Conservation (phyloP, 2,113 vertebrate genomes). For the Dinomys branickii region DNA sequence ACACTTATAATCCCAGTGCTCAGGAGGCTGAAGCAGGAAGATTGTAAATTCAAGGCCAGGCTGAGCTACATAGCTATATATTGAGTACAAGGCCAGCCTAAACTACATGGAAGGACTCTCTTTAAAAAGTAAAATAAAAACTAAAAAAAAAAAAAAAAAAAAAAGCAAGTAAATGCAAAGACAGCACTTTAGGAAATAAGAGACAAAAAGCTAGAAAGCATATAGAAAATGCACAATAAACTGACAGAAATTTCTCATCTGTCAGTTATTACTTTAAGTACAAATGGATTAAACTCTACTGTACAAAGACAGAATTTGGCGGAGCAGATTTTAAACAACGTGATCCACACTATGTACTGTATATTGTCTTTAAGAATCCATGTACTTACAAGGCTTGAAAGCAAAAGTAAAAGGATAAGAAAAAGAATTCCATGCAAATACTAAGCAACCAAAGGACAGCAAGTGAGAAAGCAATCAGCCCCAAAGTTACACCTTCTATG, state of each 20-base stretch:
- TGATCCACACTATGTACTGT: background rate
- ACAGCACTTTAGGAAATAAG: background rate
- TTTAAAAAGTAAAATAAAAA: background rate
- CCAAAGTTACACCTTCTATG: background rate
- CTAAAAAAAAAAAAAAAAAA: no score
- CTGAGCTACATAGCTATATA: background rate
- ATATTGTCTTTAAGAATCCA: background rate
- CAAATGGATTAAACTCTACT: background rate
- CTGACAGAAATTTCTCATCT: background rate
- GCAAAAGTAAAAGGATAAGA: background rate
- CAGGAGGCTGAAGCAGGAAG: background rate
- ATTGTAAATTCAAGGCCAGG: background rate
- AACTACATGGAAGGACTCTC: background rate
- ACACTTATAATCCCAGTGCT: background rate
- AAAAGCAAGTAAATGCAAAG: background rate
- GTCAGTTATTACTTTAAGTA: background rate
- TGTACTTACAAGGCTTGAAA: background rate
- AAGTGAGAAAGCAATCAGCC: background rate
- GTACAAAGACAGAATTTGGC: background rate
- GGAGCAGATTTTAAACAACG: background rate
- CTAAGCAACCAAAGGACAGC: background rate
- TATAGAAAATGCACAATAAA: background rate
- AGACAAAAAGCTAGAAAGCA: background rate
- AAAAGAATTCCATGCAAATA: background rate
- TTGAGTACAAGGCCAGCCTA: background rate